Evolutionary conservation across 2,113 vertebrate genomes (phyloP).

Genomic region (Gila orcuttii): DNA sequence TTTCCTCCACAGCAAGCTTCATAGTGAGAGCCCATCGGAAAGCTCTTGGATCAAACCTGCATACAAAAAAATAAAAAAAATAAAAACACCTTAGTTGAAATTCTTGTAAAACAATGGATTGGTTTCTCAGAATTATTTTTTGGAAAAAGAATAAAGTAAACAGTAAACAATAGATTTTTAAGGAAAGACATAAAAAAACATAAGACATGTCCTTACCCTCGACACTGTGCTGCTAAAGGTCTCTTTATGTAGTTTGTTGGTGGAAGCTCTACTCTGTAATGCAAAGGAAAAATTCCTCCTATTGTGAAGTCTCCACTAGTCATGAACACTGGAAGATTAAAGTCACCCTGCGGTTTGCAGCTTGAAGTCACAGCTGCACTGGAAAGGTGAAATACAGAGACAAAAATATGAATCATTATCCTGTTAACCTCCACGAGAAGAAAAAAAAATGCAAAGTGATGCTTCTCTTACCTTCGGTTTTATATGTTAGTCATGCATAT

Average conservation of each 20-base stretch:
- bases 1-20: constrained; percentile 76
- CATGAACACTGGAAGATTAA: constrained; percentile 61
- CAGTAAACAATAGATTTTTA: neutral
- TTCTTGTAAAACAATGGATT: neutral
- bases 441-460: neutral
- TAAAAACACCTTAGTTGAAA: neutral
- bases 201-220: constrained; percentile 64
- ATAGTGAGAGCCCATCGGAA: constrained; percentile 77
- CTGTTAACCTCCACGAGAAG: constrained; percentile 5
- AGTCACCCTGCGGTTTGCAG: constrained; percentile 58
- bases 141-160: neutral
- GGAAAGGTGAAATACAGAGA: constrained; percentile 46
- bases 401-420: constrained; percentile 53
- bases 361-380: constrained; percentile 39
- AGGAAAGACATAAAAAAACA: neutral
- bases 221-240: constrained; percentile 70
- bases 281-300: constrained; percentile 70
- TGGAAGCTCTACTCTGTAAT: constrained; percentile 72
- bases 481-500: constrained; percentile 44
- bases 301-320: constrained; percentile 65
- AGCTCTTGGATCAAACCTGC: constrained; percentile 75
- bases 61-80: neutral
- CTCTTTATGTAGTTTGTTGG: constrained; percentile 65
- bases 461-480: constrained; percentile 28
- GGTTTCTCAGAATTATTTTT: neutral